Evolutionary conservation across 2,797 vertebrate species (phyloP).

Genomic region (Sardinella longiceps): DNA sequence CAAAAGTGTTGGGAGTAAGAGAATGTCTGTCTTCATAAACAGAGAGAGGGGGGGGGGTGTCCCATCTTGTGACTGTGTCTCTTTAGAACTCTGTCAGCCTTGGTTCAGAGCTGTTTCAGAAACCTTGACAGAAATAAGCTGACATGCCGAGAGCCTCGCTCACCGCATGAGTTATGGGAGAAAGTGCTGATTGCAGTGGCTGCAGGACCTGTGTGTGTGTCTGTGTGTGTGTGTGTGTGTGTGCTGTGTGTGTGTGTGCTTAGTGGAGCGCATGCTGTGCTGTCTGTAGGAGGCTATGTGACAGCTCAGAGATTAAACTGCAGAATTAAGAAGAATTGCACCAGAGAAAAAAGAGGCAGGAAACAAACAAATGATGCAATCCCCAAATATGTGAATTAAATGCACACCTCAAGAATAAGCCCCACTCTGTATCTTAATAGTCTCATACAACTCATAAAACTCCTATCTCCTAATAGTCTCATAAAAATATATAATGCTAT

Average conservation of each 20-base stretch:
- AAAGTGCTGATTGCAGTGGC: constrained; percentile 33
- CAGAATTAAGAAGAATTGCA: background rate
- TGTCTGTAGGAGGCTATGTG: constrained; percentile 13
- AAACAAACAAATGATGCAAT: background rate
- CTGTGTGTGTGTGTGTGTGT: constrained; percentile 26
- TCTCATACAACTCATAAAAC: background rate
- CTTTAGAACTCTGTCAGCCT: background rate
- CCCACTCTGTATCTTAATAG: background rate
- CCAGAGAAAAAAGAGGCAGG: background rate
- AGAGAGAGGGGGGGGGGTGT: background rate
- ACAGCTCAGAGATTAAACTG: constrained; percentile 1
- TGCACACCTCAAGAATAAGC: background rate
- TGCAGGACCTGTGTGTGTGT: constrained; percentile 18
- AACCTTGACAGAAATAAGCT: constrained; percentile 40
- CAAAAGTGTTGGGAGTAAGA: constrained; percentile 24
- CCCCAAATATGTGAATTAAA: background rate
- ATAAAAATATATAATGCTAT: background rate
- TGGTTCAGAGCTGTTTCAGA: background rate
- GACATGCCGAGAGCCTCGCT: constrained; percentile 25
- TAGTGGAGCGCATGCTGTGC: background rate
- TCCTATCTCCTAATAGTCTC: background rate
- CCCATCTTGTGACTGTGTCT: constrained; percentile 7
- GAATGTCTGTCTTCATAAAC: constrained; percentile 8
- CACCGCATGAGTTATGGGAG: constrained; percentile 7
- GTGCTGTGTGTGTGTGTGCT: background rate